phyloP scores from a whole-genome alignment of 2,113 vertebrate genomes.

The Xenopus laevis region DNA sequence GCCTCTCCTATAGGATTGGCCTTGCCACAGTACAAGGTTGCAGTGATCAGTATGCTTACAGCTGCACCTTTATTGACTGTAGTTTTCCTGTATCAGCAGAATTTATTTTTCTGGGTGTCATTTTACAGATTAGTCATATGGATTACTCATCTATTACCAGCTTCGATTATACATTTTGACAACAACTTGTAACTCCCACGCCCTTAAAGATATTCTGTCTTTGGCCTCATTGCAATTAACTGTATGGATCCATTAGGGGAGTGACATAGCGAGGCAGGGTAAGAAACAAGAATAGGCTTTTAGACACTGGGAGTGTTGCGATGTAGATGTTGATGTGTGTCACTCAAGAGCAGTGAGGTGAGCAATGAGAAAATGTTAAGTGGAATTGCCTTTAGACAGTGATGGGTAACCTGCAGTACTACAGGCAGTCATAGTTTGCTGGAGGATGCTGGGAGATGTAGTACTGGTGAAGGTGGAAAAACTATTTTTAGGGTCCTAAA shows the following conservation, averaged over 20 bases:
- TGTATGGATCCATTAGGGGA: no score
- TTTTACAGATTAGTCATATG: not conserved
- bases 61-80: not conserved
- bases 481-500: no score
- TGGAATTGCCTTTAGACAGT: not conserved
- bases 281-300: no score
- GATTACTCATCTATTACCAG: slow-evolving; percentile 3
- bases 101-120: not conserved
- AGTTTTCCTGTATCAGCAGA: not conserved
- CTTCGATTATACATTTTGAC: slow-evolving; percentile 1
- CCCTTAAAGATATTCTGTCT: not conserved
- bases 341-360: not conserved
- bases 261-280: no score
- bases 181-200: not conserved
- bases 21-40: not conserved
- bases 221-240: not conserved
- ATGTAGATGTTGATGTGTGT: not conserved
- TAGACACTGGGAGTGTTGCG: not conserved
- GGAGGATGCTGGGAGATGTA: no score
- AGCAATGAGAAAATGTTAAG: not conserved
- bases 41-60: not conserved
- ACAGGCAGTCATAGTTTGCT: no score
- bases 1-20: no score
- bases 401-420: no score
- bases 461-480: no score